Base-by-base conservation (phyloP, 2,113 vertebrate genomes). In the Carettochelys insculpta region DNA sequence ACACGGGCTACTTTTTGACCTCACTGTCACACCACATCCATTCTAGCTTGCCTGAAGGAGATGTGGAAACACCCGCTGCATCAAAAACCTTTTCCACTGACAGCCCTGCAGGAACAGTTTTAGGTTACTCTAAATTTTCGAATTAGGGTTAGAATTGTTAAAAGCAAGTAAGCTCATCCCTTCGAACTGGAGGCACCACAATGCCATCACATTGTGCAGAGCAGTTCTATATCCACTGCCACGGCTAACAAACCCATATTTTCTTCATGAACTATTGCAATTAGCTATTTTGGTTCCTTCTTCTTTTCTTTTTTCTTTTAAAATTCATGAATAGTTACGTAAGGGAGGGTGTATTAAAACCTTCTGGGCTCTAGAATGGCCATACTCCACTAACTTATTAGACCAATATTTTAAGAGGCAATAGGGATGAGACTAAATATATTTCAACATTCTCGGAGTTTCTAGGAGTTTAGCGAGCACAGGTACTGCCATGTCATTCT, bases 41-140 rank as follows among this genome's bases (percentile, higher is more conserved):
- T 48, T 11, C 27, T 20, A 68, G 48, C 9, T 71, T 38, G 38
- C 29, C 27, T 17, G 20, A 6, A 68, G 3, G 5, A 4, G 25
- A 0, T 0, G 41, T 1, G 41, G 68, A 80, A 22, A 22, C 3
- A 94, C 34, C 71, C 87, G 50, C 11, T 58, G 10, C 1, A 2
- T 29, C 71, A 87, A 43, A 58, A 20, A 56, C 54, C 24, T 85
- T 48, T 90, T 65, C 29, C 56, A 88, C 3, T 0, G 1, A 54
- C 77, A 78, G 8, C 5, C 54, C 11, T 50, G 51, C 41, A 31
- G 81, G 48, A 13, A 76, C n/a, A 47, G 43, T 47, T 17, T 53
- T 34, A 56, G 1, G 53, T 12, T 54, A 7, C 24, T 85, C 4
- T 45, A 3, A 80, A n/a, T 88, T 88, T 53, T 8, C 19, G 51